Evolutionary conservation across 2,888 invertebrate genomes (phyloP), one percentile per base, ranked within the genome.

Genomic region (Cantharis rufa): DNA sequence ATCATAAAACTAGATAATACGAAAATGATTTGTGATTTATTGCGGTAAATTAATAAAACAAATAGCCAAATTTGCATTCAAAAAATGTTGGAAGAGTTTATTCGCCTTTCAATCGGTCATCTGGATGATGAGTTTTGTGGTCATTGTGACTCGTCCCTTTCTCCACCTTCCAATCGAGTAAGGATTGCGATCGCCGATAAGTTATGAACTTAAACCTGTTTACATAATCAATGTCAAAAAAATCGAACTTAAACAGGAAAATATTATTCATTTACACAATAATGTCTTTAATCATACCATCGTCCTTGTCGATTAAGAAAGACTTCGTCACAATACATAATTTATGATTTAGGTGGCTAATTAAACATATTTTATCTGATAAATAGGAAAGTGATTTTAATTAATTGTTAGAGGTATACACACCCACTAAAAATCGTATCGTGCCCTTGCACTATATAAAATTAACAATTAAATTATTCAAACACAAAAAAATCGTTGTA

Each of bases 391-490:
- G 61, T 61, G 61, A 18, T 18, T 16, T 62, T 28, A 70, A 70
- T 70, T 70, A 70, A 70, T 61, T 70, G 70, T 61, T 70, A 70
- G 61, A 69, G 48, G 48, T 11, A 68, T 24, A 70, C 70, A 70
- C 70, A 28, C 70, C 70, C 21, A 61, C 18, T 70, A 61, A 32
- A 62, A 21, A 70, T 21, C 16, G 61, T 11, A 5, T 70, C 61
- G 61, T 71, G 71, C 28, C 71, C 71, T 71, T 71, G 71, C 71
- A 71, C 71, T 71, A 71, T 63, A 71, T 71, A 63, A 28, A 63
- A 63, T 63, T 62, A 11, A 71, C 24, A 16, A 18, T 27, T 69
- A 16, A 15, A 48, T 69, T 16, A 18, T 61, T 18, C 16, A 61
- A 32, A 15, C 15, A 68, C 11, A 21, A 61, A 28, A 70, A 70